Evolutionary conservation across 2,888 invertebrate species (phyloP).

Genomic region (Drosophila seclusa): DNA sequence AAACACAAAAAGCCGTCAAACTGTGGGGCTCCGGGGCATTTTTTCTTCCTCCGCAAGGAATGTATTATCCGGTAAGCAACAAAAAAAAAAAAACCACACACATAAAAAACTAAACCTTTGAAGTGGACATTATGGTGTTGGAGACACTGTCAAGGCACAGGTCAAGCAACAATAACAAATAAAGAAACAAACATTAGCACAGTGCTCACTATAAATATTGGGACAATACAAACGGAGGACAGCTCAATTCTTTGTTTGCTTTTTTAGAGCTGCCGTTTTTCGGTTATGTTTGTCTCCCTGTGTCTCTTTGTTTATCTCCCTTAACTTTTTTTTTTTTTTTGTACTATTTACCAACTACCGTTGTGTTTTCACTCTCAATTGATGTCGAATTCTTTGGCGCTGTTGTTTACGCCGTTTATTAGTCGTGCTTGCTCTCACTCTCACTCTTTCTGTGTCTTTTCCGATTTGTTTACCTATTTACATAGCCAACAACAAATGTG

Average conservation of each 20-base stretch:
- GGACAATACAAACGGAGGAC: slow-evolving; percentile 30
- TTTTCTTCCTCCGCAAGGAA: slow-evolving; percentile 98
- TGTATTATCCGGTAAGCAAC: slow-evolving; percentile 96
- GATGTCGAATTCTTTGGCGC: slow-evolving; percentile 49
- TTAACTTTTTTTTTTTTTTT: slow-evolving; percentile 22
- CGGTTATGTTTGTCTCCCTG: slow-evolving; percentile 26
- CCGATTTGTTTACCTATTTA: slow-evolving; percentile 71
- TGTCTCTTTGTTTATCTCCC: not conserved
- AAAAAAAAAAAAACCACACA: not conserved
- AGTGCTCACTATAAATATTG: slow-evolving; percentile 57
- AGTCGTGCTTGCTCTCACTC: slow-evolving; percentile 19
- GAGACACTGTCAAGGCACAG: slow-evolving; percentile 9
- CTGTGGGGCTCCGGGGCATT: slow-evolving; percentile 98
- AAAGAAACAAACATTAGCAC: slow-evolving; percentile 38
- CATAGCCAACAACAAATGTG: slow-evolving; percentile 69
- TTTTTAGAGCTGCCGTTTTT: slow-evolving; percentile 36
- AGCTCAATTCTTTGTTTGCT: slow-evolving; percentile 52
- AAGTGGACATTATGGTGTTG: slow-evolving; percentile 11
- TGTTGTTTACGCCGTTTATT: slow-evolving; percentile 12
- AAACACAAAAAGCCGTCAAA: slow-evolving; percentile 90
- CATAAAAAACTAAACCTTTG: not conserved
- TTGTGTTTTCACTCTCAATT: slow-evolving; percentile 69
- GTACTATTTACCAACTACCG: slow-evolving; percentile 31
- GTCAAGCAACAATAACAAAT: slow-evolving; percentile 22
- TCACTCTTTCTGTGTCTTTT: slow-evolving; percentile 26